Evolutionary conservation across 2,797 vertebrate genomes (phyloP).

Genomic region (Eidolon dupreanum): DNA sequence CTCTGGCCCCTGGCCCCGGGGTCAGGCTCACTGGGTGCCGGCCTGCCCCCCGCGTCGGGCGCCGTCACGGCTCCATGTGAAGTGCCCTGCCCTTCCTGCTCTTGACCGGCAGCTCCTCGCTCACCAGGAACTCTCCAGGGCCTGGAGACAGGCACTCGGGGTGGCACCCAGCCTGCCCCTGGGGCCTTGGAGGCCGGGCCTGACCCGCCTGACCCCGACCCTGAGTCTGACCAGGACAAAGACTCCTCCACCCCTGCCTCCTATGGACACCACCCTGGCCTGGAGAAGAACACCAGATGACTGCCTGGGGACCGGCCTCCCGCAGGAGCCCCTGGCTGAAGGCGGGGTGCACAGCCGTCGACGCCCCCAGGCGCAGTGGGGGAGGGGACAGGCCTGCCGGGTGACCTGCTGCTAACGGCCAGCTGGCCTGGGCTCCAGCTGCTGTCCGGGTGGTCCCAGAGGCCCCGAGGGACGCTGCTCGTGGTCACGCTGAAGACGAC

Average conservation of each 20-base stretch:
- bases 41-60: too few relatives aligned
- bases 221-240: neutral
- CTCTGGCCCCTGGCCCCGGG: too few relatives aligned
- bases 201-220: too few relatives aligned
- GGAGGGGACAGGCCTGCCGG: neutral
- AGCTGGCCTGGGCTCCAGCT: neutral
- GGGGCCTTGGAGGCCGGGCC: too few relatives aligned
- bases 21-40: too few relatives aligned
- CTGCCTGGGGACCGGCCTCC: neutral
- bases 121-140: too few relatives aligned
- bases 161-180: too few relatives aligned
- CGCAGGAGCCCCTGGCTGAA: too few relatives aligned
- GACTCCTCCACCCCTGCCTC: neutral
- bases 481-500: neutral
- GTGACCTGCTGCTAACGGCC: too few relatives aligned
- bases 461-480: neutral
- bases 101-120: too few relatives aligned
- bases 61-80: neutral
- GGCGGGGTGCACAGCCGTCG: fast-evolving
- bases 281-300: neutral
- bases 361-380: fast-evolving
- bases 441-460: neutral
- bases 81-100: fast-evolving
- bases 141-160: too few relatives aligned
- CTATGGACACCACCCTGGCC: too few relatives aligned